Base-by-base conservation (phyloP, 2,888 invertebrate genomes). In the Tricholauxania praeusta region DNA sequence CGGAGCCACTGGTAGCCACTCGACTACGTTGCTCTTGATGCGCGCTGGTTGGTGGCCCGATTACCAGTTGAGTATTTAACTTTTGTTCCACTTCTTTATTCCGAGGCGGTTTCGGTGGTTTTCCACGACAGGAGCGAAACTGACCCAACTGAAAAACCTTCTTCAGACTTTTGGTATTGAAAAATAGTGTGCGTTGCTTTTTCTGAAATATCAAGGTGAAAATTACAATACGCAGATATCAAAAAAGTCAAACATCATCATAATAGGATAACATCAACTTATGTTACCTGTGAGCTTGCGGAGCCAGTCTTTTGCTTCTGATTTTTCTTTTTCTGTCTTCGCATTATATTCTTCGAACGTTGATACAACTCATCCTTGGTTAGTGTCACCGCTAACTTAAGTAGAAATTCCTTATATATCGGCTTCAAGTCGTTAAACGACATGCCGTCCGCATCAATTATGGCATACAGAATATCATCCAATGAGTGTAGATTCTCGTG, bases 341-440 rank as follows among this genome's bases (percentile, higher is more conserved):
- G 91, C 96, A 96, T 96, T 76, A 96, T 96, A 74, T 92, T 92
- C 86, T 96, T 96, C 77, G 96, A 95, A 81, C 95, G 91, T 84
- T 95, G 94, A 84, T 95, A 96, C 76, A 96, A 89, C 87, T 96
- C 96, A 82, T 96, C 96, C 88, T 96, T 95, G n/a, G 96, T 96
- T 74, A 96, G 88, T 0, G 96, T 96, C 0, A 96, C 92, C 3
- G 96, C 95, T 76, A 96, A 88, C 87, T 96, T 96, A 52, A 96
- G 87, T 64, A 96, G 89, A 83, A 96, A 95, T 87, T 96, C 96
- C 86, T 96, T 95, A 85, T 96, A 96, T 76, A 96, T 93, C 59
- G 96, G 96, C 86, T 96, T 96, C 75, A 96, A 89, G 83, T 96
- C 96, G 88, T 96, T 96, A 87, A 96, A 96, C 71, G 95, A 95